Percentiles rank a stretch among this genome's conserved stretches.
These are phyloP conservation scores for Phycodurus eques DNA, from an alignment of 2,113 vertebrate genomes.

Conservation along the genomic window DNA sequence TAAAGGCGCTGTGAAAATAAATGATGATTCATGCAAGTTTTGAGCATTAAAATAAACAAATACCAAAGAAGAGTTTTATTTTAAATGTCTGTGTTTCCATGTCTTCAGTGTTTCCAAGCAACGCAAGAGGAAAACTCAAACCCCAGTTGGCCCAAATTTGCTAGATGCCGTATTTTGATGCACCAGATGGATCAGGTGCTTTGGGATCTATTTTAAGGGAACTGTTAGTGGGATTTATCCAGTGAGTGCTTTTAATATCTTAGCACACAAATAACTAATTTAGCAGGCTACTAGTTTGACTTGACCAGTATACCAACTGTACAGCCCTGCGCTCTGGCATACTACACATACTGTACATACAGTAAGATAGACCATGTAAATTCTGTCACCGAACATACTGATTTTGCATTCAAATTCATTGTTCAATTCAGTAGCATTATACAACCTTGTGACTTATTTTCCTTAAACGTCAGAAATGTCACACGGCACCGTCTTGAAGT, in stretches of 20 bases:
- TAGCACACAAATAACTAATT: slow-evolving; percentile 63
- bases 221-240: slow-evolving; percentile 67
- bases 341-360: background rate
- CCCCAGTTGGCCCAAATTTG: slow-evolving; percentile 35
- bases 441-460: background rate
- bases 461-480: slow-evolving; percentile 9
- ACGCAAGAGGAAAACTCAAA: slow-evolving; percentile 9
- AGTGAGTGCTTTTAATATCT: slow-evolving; percentile 52
- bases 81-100: background rate
- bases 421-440: background rate
- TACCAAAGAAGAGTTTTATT: background rate
- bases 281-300: slow-evolving; percentile 41
- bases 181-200: slow-evolving; percentile 59
- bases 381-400: background rate
- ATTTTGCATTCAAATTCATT: background rate
- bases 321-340: background rate
- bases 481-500: slow-evolving; percentile 12
- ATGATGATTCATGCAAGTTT: background rate
- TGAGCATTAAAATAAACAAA: slow-evolving; percentile 1
- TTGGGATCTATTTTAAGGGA: slow-evolving; percentile 65
- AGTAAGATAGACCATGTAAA: background rate
- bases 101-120: background rate
- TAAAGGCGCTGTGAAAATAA: background rate
- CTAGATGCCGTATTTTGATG: slow-evolving; percentile 41
- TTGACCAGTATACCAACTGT: slow-evolving; percentile 12